Base-by-base conservation (phyloP, 2,888 invertebrate genomes). In the Caenorhabditis virilis region DNA sequence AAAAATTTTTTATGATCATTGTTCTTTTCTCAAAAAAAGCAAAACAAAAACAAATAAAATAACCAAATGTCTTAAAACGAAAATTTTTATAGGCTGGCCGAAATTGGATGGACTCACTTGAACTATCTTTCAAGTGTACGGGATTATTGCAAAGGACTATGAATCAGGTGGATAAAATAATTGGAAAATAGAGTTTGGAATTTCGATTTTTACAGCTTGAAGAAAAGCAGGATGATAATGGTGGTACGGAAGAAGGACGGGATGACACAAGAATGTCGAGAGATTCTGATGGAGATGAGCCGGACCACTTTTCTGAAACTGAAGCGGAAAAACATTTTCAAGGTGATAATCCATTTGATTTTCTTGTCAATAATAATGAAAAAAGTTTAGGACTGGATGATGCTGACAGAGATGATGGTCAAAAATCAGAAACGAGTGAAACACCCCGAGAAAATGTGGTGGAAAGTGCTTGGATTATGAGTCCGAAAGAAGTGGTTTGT, bases 51-150 rank as follows among this genome's bases (percentile, higher is more conserved):
- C n/a, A n/a, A n/a, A n/a, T n/a, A n/a, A n/a, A n/a, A n/a, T n/a
- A n/a, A n/a, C n/a, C n/a, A n/a, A n/a, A n/a, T n/a, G n/a, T n/a
- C n/a, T n/a, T n/a, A n/a, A n/a, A n/a, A n/a, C n/a, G n/a, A n/a
- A 16, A n/a, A 25, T 38, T 26, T 27, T 50, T 74, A 45, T 42
- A 74, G 72, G 73, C 71, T 81, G 85, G 85, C 22, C 93, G 93
- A 86, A 93, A 93, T 85, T 95, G 94, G 94, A 89, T 95, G 85
- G 94, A 95, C 86, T 93, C 93, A 7, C 87, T 95, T 20, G 94
- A 95, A 85, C 86, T 95, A 41, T 92, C 93, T 5, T 82, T 88
- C 45, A 84, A 90, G 77, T 92, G 91, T 84, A 90, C 91, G 33
- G 89, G 89, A n/a, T 86, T 91, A 50, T 85, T 91, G 64, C 88